Conservation (phyloP, 2,113 vertebrate species). For the Charadrius vociferus region DNA sequence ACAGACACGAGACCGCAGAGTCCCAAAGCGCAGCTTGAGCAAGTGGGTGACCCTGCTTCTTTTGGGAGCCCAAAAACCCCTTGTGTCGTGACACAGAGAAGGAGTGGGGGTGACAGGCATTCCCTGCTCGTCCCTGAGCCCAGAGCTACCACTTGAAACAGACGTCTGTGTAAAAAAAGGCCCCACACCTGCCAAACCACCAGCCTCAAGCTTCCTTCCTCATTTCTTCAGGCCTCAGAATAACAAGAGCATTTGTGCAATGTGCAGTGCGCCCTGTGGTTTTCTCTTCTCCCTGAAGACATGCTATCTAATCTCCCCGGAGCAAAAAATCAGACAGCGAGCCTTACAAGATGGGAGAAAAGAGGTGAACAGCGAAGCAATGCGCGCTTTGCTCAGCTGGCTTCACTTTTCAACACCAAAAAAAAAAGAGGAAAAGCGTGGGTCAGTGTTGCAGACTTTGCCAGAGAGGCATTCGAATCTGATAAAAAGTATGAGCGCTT, state of each 20-base stretch:
- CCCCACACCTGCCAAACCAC: conserved; percentile 69
- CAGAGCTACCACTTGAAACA: conserved; percentile 63
- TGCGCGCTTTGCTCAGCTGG: neutral
- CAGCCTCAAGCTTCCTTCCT: conserved; percentile 72
- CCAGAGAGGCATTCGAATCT: neutral
- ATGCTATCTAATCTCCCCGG: neutral
- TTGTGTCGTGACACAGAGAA: neutral
- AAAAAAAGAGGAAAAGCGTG: neutral
- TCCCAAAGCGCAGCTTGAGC: neutral
- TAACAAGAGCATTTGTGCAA: conserved; percentile 51
- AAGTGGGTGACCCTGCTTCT: neutral
- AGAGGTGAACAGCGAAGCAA: neutral
- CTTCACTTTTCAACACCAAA: neutral
- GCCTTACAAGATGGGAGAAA: neutral
- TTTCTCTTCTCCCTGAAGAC: conserved; percentile 44
- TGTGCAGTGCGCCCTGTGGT: neutral
- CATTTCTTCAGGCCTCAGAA: conserved; percentile 38
- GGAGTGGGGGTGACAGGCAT: neutral
- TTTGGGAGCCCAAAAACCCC: neutral
- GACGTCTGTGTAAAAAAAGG: conserved; percentile 58
- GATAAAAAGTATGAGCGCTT: neutral
- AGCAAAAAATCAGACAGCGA: conserved; percentile 12
- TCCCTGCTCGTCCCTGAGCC: neutral
- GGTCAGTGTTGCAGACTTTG: neutral
- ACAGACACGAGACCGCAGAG: neutral